These are phyloP conservation scores for Cebus imitator DNA, from an alignment of 2,113 vertebrate species.

Conservation along the genomic window DNA sequence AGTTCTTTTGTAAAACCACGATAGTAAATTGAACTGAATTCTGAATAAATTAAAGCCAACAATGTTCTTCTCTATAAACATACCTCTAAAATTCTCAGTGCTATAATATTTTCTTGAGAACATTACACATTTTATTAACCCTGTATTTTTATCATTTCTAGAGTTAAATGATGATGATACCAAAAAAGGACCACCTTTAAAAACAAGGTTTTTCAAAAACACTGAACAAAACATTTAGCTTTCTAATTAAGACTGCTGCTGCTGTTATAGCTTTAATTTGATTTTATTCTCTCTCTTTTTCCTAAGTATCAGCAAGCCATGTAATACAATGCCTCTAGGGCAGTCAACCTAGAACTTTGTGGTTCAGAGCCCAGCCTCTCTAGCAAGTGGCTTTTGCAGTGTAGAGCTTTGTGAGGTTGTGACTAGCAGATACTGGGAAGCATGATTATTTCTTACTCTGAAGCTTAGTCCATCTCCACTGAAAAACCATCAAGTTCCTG, in stretches of 20 bases:
- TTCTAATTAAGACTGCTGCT: neutral
- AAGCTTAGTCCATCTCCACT: neutral
- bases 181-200: neutral
- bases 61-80: neutral
- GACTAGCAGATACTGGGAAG: neutral
- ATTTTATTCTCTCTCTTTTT: neutral
- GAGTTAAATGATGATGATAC: neutral
- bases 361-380: neutral
- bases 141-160: neutral
- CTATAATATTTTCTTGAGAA: neutral
- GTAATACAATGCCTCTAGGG: neutral
- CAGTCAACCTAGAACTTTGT: neutral
- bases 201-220: neutral
- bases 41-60: neutral
- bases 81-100: neutral
- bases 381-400: neutral
- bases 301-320: neutral
- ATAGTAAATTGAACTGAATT: neutral
- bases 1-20: neutral
- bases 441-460: neutral
- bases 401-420: neutral
- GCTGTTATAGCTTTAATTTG: neutral
- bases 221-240: neutral
- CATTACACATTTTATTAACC: neutral
- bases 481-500: neutral